Conservation (phyloP, 2,113 vertebrate species). For the Mugil cephalus region DNA sequence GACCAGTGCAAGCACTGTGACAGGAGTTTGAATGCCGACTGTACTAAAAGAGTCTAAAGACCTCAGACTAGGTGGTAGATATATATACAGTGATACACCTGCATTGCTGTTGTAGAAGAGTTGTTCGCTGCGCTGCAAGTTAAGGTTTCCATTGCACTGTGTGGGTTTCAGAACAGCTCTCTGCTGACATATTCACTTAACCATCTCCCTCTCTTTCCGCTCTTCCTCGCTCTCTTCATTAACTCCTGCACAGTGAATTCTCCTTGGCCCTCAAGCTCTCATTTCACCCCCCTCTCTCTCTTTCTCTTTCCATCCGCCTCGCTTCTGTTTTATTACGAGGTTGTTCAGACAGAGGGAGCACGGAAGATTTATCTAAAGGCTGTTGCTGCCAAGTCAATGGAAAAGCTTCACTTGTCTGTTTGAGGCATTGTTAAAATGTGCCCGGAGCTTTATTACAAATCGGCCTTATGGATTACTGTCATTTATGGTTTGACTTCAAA, state of each 20-base stretch:
- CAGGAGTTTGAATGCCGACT: constrained; percentile 56
- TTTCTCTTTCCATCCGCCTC: constrained; percentile 48
- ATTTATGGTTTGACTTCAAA: constrained; percentile 72
- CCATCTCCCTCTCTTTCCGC: constrained; percentile 68
- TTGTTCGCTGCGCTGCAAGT: constrained; percentile 71
- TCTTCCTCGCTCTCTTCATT: constrained; percentile 80
- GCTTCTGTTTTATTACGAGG: constrained; percentile 77
- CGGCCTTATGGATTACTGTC: constrained; percentile 80
- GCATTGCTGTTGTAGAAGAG: constrained; percentile 45
- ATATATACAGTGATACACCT: constrained; percentile 58
- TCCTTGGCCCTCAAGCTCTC: constrained; percentile 74
- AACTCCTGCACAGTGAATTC: constrained; percentile 78
- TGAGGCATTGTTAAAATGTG: constrained; percentile 78
- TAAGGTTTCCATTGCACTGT: constrained; percentile 66
- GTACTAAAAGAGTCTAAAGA: constrained; percentile 26
- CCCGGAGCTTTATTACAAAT: constrained; percentile 82
- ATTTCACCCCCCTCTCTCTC: constrained; percentile 57
- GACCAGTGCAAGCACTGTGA: constrained; percentile 53
- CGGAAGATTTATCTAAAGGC: constrained; percentile 79
- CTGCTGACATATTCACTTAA: constrained; percentile 79
- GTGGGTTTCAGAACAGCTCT: constrained; percentile 73
- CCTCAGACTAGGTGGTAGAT: constrained; percentile 44
- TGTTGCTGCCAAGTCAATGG: constrained; percentile 78
- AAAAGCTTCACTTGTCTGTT: constrained; percentile 74
- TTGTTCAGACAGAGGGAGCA: constrained; percentile 76